Conservation (phyloP, 2,888 invertebrate species). For the Cremastinae sp. region DNA sequence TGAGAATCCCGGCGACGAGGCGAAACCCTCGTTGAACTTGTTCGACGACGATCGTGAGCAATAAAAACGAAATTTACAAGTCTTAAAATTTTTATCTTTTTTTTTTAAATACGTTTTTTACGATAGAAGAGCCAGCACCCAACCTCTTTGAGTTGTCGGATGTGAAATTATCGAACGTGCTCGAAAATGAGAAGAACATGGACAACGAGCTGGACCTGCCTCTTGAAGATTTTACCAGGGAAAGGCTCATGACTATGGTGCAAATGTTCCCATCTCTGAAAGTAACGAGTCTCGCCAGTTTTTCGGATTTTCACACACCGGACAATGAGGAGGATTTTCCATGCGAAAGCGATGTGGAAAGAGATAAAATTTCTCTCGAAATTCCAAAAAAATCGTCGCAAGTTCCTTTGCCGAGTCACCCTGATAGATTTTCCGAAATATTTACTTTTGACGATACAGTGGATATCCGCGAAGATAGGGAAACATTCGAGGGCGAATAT, state of each 20-base stretch:
- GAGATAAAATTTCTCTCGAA: constrained; percentile 1
- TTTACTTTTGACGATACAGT: constrained; percentile 26
- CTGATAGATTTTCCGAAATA: constrained; percentile 11
- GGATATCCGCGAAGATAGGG: constrained; percentile 35
- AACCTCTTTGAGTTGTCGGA: constrained; percentile 40
- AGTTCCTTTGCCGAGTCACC: constrained; percentile 8
- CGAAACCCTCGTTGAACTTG: constrained; percentile 26
- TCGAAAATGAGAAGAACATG: constrained; percentile 9
- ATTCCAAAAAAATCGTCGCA: not conserved
- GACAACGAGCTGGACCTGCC: constrained; percentile 21
- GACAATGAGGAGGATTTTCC: constrained; percentile 16
- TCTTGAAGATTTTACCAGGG: not conserved
- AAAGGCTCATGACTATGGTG: not conserved
- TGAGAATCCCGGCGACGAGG: not conserved
- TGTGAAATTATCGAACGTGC: constrained; percentile 19
- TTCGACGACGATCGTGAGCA: constrained; percentile 35
- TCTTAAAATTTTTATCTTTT: not conserved
- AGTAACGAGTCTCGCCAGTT: constrained; percentile 11
- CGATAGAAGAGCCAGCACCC: constrained; percentile 20
- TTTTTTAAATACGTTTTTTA: not conserved
- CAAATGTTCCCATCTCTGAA: not conserved
- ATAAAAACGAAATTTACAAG: not conserved
- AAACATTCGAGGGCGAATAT: constrained; percentile 3
- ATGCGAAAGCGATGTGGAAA: constrained; percentile 13
- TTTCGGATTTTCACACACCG: not conserved